Evolutionary conservation across 92 coral and sea anemone genomes (phyloP), one percentile per base, ranked within the genome.

Genomic region (Meandrina meandrites): DNA sequence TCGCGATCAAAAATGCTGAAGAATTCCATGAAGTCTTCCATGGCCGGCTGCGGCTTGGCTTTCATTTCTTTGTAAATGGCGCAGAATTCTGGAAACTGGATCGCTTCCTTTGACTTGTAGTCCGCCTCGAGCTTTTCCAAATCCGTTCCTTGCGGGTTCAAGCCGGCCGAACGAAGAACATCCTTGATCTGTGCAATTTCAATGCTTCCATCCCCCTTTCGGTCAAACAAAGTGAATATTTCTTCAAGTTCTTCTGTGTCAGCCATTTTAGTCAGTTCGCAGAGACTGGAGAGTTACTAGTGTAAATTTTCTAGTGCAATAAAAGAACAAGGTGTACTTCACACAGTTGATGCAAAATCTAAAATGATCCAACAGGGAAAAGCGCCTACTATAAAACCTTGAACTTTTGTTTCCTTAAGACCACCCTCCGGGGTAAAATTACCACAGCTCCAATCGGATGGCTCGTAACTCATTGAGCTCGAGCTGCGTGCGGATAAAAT

Each of bases 1-100:
- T 96, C 98, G 60, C 88, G 92, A 83, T 96, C 98, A 75, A 96
- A 96, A 18, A 93, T 93, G 56, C 89, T 96, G 74, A 95, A 93
- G 28, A 90, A 96, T 85, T 96, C 98, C 87, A 96, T 79, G 69
- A 96, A 88, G 42, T 93, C 98, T 56, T 86, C 98, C 89, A 91
- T 86, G 28, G 76, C 90, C 4, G 91, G 95, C 70, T 91, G 85
- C 13, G 93, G 94, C 45, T 94, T 96, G 69, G 90, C 91, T 40
- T 89, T 86, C 82, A 88, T 90, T 37, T 92, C 91, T 24, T 90
- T 94, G 89, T 94, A 92, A 79, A 96, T 90, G 30, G 96, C 75
- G n/a, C 93, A 87, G 92, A 94, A 96, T 21, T 92, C 88, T 36
- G 94, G 94, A 78, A 96, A 91, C 58, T 81, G 66, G 16, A 92